Evolutionary conservation across 2,888 invertebrate species (phyloP), one percentile per base, ranked within the genome.

Genomic region (Amiota minor): DNA sequence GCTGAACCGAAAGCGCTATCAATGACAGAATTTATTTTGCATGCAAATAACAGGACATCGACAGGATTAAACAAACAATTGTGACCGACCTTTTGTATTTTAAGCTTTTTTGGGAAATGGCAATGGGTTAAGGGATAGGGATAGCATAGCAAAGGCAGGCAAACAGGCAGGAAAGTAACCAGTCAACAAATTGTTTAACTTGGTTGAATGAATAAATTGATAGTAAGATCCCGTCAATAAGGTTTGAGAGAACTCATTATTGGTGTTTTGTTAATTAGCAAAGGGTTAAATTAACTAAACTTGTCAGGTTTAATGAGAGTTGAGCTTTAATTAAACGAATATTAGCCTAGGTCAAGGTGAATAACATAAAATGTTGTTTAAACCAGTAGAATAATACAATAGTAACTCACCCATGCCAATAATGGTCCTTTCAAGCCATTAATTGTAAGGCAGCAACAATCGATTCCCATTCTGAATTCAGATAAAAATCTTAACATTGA

Each of bases 21-120:
- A 68, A 68, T 68, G 67, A 68, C 67, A 68, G 67, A 49, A 67
- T 67, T 67, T 67, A 67, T 67, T 67, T 50, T 18, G 14, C 50
- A 67, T 67, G 49, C 23, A 67, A 14, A 16, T 18, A 55, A 55
- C 18, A 18, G 18, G 23, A 10, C 35, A 59, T 18, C 23, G n/a
- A 64, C 47, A 20, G 47, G 46, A 64, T 46, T 46, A 35, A n/a
- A 46, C 64, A 64, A 64, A 64, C 65, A 65, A 65, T 47, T n/a
- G 65, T 59, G 35, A 59, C 18, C 23, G 59, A 56, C 56, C 56
- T 56, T 35, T 35, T 35, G 35, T 35, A 35, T n/a, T 18, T 59
- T 59, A 20, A 20, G n/a, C 18, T 23, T 23, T 23, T 59, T 47
- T 16, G 65, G 4, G 23, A 1, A 65, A 8, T 11, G 59, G 9